Evolutionary conservation across 2,888 invertebrate species (phyloP).

Genomic region (Dioctria linearis): DNA sequence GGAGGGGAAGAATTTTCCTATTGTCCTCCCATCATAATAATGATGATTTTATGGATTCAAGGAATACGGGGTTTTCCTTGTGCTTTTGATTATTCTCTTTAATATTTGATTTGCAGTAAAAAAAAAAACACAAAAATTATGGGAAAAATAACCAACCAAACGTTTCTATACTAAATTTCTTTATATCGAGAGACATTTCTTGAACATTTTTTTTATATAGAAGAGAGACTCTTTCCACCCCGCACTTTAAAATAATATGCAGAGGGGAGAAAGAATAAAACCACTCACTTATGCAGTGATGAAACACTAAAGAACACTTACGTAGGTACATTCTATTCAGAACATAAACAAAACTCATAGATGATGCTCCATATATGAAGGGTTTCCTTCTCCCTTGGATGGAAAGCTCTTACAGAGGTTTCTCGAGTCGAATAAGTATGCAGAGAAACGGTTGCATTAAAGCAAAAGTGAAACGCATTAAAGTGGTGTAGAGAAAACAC

Average conservation of each 20-base stretch:
- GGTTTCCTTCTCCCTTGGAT: background rate
- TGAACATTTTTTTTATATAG: background rate
- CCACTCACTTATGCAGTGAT: constrained; percentile 9
- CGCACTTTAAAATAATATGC: background rate
- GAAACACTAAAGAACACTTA: constrained; percentile 22
- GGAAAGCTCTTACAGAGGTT: background rate
- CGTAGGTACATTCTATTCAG: background rate
- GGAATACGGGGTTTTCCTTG: background rate
- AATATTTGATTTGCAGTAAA: constrained; percentile 1
- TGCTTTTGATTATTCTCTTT: background rate
- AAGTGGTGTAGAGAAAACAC: background rate
- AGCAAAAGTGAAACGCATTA: constrained; percentile 10
- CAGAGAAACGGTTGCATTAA: background rate
- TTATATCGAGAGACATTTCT: background rate
- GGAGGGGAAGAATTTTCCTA: constrained; percentile 14
- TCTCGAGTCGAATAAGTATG: background rate
- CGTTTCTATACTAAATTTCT: background rate
- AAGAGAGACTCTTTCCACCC: too few species aligned
- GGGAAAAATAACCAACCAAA: background rate
- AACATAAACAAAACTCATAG: constrained; percentile 18
- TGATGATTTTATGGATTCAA: constrained; percentile 5
- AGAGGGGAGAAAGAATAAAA: background rate
- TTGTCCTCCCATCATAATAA: background rate
- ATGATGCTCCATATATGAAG: background rate
- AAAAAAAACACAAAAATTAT: background rate